Evolutionary conservation across 2,113 vertebrate genomes (phyloP), one percentile per base, ranked within the genome.

Genomic region (Forbesichthys agassizii): DNA sequence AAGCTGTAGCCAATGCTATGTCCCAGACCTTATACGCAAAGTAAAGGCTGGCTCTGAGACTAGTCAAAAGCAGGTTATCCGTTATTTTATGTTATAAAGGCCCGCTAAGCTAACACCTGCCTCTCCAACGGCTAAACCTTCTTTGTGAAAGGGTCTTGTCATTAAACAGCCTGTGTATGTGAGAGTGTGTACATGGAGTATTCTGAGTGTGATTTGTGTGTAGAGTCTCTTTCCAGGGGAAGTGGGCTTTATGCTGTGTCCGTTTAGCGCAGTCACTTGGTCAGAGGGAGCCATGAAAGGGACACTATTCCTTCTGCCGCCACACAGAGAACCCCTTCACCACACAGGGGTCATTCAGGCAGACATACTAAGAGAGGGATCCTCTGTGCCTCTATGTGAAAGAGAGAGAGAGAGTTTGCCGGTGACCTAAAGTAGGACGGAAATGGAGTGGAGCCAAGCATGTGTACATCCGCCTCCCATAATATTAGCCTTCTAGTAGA

Each of bases 241-340:
- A 89, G 88, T 87, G 67, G 76, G 85, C 88, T 89, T 89, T 84
- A 90, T 90, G 83, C 86, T 68, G 84, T 80, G 85, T 90, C 88
- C 84, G 81, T 81, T 88, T 66, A 57, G 20, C 18, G 74, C 65
- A 61, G 80, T 74, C 81, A 73, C 82, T 85, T 49, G 79, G 78
- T 82, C 54, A 46, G 62, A 11, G 3, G 63, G 76, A 76, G 78
- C 67, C 33, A 75, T 90, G 88, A 90, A 90, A 89, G 88, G 64
- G 88, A 89, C 83, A 85, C 88, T 90, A 87, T 90, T 86, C 81
- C 73, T 80, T 66, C 60, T 74, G 33, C 68, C 68, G 13, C 75
- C 74, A 80, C 60, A 89, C 89, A 90, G 87, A 88, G 87, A 74
- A 64, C 51, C 71, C 76, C 77, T 89, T 90, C 81, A 90, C 5